Evolutionary conservation across 2,888 invertebrate genomes (phyloP).

Genomic region (Habrosyne pyritoides): DNA sequence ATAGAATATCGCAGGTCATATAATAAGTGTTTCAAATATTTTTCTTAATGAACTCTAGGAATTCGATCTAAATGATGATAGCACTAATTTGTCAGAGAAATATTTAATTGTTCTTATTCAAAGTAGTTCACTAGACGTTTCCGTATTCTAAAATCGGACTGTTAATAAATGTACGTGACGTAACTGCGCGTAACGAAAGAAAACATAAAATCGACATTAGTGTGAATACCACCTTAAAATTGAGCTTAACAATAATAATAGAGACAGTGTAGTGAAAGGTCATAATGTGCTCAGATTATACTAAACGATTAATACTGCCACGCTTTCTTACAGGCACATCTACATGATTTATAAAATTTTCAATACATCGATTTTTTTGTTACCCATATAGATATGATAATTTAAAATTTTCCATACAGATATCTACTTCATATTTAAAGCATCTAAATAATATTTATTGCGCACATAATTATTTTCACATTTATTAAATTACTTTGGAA

Average conservation of each 20-base stretch:
- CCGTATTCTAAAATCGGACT: slow-evolving; percentile 4
- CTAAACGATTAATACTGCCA: slow-evolving; percentile 12
- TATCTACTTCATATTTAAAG: too few species aligned
- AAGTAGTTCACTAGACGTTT: slow-evolving; percentile 4
- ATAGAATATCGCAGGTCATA: too few species aligned
- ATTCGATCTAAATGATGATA: background rate
- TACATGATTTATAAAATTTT: too few species aligned
- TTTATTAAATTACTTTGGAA: too few species aligned
- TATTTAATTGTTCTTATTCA: background rate
- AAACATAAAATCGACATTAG: slow-evolving; percentile 8
- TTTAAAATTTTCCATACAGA: too few species aligned
- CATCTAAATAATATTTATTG: too few species aligned
- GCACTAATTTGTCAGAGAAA: background rate
- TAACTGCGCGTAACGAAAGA: slow-evolving; percentile 5
- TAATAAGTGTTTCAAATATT: background rate
- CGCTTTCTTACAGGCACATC: slow-evolving; percentile 14
- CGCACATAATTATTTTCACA: too few species aligned
- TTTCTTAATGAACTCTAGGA: background rate
- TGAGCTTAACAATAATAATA: slow-evolving; percentile 5
- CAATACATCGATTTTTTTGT: too few species aligned
- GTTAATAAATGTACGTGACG: background rate
- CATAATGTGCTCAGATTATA: slow-evolving; percentile 20
- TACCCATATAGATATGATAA: too few species aligned
- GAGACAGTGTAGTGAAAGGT: slow-evolving; percentile 33
- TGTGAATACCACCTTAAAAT: background rate